phyloP scores from a whole-genome alignment of 2,797 vertebrate species.

The Aeoliscus strigatus region DNA sequence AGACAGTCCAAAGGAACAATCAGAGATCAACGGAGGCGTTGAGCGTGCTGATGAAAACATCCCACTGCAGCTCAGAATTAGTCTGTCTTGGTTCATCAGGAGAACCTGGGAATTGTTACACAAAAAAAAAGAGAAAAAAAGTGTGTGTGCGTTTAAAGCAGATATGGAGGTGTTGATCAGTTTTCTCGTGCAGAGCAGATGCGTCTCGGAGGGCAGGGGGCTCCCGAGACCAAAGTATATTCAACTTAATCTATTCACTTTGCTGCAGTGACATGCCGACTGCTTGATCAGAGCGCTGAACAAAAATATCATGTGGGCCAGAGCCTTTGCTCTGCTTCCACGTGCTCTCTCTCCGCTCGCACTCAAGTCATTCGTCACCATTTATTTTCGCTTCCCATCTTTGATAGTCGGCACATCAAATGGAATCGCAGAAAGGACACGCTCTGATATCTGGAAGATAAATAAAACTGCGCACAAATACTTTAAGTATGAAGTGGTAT shows the following conservation, averaged over 20 bases:
- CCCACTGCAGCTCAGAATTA: conserved; percentile 27
- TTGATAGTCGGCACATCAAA: conserved; percentile 75
- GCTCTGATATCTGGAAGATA: conserved; percentile 63
- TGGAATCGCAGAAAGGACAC: conserved; percentile 67
- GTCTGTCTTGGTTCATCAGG: conserved; percentile 47
- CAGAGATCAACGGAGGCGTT: conserved; percentile 38
- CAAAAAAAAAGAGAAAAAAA: not conserved
- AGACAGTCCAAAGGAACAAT: conserved; percentile 52
- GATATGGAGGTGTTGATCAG: conserved; percentile 65
- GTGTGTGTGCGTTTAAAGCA: conserved; percentile 40
- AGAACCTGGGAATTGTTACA: conserved; percentile 48
- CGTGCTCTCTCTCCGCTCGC: conserved; percentile 52
- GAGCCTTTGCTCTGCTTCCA: conserved; percentile 68
- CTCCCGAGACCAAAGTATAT: conserved; percentile 67
- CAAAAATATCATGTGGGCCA: conserved; percentile 74
- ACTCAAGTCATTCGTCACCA: conserved; percentile 63
- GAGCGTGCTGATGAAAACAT: conserved; percentile 29
- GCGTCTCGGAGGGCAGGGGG: conserved; percentile 62
- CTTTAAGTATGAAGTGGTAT: conserved; percentile 67
- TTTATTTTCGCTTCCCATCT: conserved; percentile 70
- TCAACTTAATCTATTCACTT: conserved; percentile 81
- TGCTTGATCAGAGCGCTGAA: conserved; percentile 73
- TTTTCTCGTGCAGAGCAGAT: conserved; percentile 56
- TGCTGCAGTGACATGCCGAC: conserved; percentile 72
- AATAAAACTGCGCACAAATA: conserved; percentile 62